Base-by-base conservation (phyloP, 1,140 invertebrate genomes). In the Euglossa dilemma region DNA sequence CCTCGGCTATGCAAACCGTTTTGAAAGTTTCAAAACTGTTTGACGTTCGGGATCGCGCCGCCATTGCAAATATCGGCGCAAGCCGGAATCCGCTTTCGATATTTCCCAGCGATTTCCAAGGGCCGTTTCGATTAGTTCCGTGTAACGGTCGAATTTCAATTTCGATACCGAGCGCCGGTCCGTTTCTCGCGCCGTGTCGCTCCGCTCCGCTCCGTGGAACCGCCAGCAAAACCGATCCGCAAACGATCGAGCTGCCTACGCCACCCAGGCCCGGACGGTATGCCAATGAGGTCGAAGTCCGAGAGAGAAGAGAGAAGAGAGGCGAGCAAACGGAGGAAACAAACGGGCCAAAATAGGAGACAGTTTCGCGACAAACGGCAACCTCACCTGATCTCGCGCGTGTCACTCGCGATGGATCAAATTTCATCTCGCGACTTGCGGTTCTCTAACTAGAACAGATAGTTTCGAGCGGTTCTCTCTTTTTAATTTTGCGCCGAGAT, bases 11-110 rank as follows among this genome's bases (percentile, higher is more conserved):
- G 84, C 87, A 59, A 50, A 76, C 80, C 25, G 43, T 71, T 89
- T 86, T 81, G 56, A 66, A 75, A 47, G 63, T 80, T 81, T 87
- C 77, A 78, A 85, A 87, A 88, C 87, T 82, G 79, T 88, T 86
- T 82, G 85, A 80, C 74, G 81, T 70, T 81, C 76, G 25, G 63
- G 23, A 36, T 47, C n/a, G 20, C 56, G 36, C 56, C 50, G 56
- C 47, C n/a, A 80, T 59, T 63, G 77, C 80, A 75, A 83, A 88
- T 88, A 87, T 70, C 86, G 47, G 69, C 59, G 47, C n/a, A 52
- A 63, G 56, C 72, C 61, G 72, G 78, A 87, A 88, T 79, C 82
- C 77, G 87, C 72, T 88, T 81, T 86, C 82, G 56, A 81, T 84
- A 77, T 88, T 85, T 81, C 77, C 36, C 61, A 57, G 69, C 85